Evolutionary conservation across 2,888 invertebrate genomes (phyloP).

Genomic region (Stenodera caucasica): DNA sequence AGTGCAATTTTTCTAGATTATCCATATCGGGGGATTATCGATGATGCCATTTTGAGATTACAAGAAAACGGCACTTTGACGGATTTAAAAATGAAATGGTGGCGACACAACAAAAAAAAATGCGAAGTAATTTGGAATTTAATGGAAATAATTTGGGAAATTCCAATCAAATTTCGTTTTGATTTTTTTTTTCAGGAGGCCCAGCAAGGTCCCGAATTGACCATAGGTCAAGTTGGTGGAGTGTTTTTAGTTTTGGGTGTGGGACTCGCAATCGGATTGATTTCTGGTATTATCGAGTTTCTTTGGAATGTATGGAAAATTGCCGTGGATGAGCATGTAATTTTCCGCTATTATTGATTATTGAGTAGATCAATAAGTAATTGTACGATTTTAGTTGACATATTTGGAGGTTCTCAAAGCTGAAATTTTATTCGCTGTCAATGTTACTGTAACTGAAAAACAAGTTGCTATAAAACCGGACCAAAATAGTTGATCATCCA

Average conservation of each 20-base stretch:
- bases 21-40: constrained; percentile 78
- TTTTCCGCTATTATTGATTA: not conserved
- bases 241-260: constrained; percentile 82
- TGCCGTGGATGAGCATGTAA: constrained; percentile 77
- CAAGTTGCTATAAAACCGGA: not conserved
- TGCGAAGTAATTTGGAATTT: constrained; percentile 47
- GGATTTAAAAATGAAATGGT: constrained; percentile 88
- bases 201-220: constrained; percentile 57
- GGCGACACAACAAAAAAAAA: constrained; percentile 77
- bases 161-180: not conserved
- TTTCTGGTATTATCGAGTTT: constrained; percentile 81
- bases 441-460: not conserved
- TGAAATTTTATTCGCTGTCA: not conserved
- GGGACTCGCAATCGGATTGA: constrained; percentile 71
- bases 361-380: too few relatives aligned
- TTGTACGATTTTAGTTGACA: constrained; percentile 59
- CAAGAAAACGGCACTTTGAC: constrained; percentile 85
- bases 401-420: constrained; percentile 55
- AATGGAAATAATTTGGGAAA: not conserved
- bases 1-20: too few relatives aligned
- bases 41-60: constrained; percentile 83
- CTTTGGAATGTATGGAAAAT: constrained; percentile 79
- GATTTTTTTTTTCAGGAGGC: not conserved
- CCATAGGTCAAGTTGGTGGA: constrained; percentile 86
- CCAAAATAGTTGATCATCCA: not conserved